These are phyloP conservation scores for Drosophila bipectinata DNA, from an alignment of 1,140 invertebrate genomes.

Conservation along the genomic window DNA sequence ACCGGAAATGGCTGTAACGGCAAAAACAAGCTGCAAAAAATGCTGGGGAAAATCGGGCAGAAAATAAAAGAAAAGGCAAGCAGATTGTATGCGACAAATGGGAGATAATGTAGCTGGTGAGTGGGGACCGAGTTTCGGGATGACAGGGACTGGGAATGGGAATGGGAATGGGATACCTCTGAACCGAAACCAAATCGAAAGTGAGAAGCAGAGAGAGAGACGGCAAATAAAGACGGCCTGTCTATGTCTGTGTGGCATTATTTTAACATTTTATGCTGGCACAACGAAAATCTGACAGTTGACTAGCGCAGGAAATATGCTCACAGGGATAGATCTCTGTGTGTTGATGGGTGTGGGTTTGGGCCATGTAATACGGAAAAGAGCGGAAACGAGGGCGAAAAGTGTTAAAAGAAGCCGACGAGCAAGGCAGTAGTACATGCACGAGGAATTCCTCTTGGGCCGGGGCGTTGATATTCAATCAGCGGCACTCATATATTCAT, in stretches of 20 bases:
- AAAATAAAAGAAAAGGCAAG: conserved; percentile 53
- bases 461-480: conserved; percentile 74
- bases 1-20: conserved; percentile 69
- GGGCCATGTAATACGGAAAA: not conserved
- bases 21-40: conserved; percentile 33
- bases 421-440: conserved; percentile 45
- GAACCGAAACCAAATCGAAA: conserved; percentile 19
- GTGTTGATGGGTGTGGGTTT: conserved; percentile 1
- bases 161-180: conserved; percentile 17
- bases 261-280: conserved; percentile 83
- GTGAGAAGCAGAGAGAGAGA: conserved; percentile 61
- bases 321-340: conserved; percentile 29
- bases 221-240: conserved; percentile 64
- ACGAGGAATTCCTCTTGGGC: conserved; percentile 41
- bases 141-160: conserved; percentile 10
- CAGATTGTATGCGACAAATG: conserved; percentile 82
- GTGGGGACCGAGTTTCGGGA: conserved; percentile 23
- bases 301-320: conserved; percentile 79
- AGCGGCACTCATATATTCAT: conserved; percentile 75
- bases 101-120: conserved; percentile 78
- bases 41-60: conserved; percentile 7
- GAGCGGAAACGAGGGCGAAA: conserved; percentile 70
- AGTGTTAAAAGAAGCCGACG: conserved; percentile 63
- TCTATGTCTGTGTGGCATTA: conserved; percentile 73
- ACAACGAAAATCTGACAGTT: conserved; percentile 82